Conservation (phyloP, 2,797 vertebrate species). For the Cyprinella venusta region DNA sequence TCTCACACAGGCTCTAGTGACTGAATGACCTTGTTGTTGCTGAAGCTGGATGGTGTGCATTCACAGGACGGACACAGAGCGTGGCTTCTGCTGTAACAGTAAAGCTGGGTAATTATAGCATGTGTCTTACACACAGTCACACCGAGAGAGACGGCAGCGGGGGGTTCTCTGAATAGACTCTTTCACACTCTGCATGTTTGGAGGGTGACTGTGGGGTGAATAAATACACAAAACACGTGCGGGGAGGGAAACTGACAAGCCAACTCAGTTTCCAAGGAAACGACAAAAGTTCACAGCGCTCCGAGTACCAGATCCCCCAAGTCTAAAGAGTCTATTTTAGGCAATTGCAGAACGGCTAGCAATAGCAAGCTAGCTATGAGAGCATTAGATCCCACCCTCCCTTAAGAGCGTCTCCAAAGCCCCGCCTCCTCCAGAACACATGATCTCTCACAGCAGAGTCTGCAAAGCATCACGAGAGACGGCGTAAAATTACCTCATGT, state of each 20-base stretch:
- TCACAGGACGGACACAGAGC: conserved; percentile 21
- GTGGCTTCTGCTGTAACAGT: conserved; percentile 50
- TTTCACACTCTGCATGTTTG: conserved; percentile 53
- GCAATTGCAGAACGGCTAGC: background rate
- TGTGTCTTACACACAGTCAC: conserved; percentile 18
- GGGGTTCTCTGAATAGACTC: conserved; percentile 50
- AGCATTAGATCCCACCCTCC: background rate
- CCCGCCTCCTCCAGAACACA: background rate
- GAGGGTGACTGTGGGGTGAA: conserved; percentile 32
- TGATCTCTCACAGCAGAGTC: background rate
- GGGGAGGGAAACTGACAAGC: background rate
- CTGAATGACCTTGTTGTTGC: conserved; percentile 48
- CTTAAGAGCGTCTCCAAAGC: background rate
- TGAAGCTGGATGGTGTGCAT: conserved; percentile 19
- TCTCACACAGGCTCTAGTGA: background rate
- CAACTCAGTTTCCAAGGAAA: conserved; percentile 46
- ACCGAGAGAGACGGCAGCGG: conserved; percentile 13
- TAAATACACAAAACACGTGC: conserved; percentile 28
- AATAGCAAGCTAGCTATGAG: background rate
- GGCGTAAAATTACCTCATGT: background rate
- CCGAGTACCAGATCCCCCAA: background rate
- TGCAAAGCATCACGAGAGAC: background rate
- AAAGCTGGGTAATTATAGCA: conserved; percentile 52
- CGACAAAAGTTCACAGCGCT: background rate
- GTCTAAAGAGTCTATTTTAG: background rate